Base-by-base conservation (phyloP, 2,888 invertebrate species). In the Orthosia gracilis region DNA sequence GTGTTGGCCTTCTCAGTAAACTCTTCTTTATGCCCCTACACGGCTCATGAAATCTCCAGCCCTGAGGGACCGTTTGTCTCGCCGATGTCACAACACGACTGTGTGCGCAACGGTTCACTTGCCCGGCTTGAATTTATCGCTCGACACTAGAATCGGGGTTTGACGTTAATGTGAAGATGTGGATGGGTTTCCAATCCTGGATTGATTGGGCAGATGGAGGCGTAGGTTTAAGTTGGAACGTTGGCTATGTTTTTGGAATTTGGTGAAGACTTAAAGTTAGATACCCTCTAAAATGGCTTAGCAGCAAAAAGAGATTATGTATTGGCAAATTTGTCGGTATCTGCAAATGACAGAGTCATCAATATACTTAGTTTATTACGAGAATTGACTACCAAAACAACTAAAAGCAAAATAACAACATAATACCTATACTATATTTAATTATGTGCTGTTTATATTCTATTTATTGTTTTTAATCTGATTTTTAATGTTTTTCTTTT, bases 31-130 rank as follows among this genome's bases (percentile, higher is more conserved):
- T 67, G 73, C 9, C 69, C 31, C 72, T 58, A 68, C 66, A 81
- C 72, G 82, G 74, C 86, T 89, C 91, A 91, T 91, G 89, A 89
- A 91, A 85, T 88, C 87, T 63, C 73, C 70, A 62, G 66, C 85
- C 81, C 85, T 68, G 40, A 63, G 79, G 80, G 70, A 81, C 76
- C 74, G 45, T 85, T 79, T 85, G 80, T 85, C 83, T 85, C 84
- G 86, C 84, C 85, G 87, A 87, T 88, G 91, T 92, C 91, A 89
- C 91, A 89, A 92, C 91, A 89, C 80, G 82, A 87, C 78, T 83
- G 85, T 84, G 86, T 82, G 82, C 83, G 69, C 73, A 79, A 58
- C 76, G 76, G 78, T 65, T 78, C 61, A 69, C 85, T 80, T 71
- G 75, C 76, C 74, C 66, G 40, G 63, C 73, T 81, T 47, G 76